A percentile compares a stretch with the other conserved stretches of the same genome.
Evolutionary conservation across 2,888 invertebrate genomes (phyloP).

Genomic region (Netelia fuscicornis): DNA sequence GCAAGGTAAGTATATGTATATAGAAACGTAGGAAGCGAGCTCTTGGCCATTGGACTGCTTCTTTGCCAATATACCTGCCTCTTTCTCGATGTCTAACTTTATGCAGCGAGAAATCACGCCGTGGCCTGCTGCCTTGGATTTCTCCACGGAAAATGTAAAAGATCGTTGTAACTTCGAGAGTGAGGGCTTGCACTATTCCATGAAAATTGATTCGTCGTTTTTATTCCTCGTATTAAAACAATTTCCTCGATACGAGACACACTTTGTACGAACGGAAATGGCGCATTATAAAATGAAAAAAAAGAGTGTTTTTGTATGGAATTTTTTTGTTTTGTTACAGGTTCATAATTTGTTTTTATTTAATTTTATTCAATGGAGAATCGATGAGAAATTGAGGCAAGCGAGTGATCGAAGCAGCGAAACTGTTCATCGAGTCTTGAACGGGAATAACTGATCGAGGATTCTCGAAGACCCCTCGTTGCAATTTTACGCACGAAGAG

Average conservation of each 20-base stretch:
- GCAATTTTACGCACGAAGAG: constrained; percentile 78
- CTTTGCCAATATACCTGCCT: constrained; percentile 41
- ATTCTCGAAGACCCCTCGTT: constrained; percentile 50
- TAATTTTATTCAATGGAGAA: background rate
- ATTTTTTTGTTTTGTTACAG: background rate
- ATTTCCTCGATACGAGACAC: too few species aligned
- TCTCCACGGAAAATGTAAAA: constrained; percentile 76
- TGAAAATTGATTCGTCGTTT: constrained; percentile 27
- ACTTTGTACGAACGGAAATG: too few species aligned
- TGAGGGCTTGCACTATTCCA: constrained; percentile 48
- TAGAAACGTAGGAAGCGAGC: constrained; percentile 64
- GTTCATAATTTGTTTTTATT: background rate
- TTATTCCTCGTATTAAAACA: background rate
- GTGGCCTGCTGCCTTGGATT: constrained; percentile 76
- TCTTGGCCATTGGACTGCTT: constrained; percentile 58
- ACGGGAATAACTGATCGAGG: constrained; percentile 9
- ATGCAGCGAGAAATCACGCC: constrained; percentile 74
- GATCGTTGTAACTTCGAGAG: constrained; percentile 22
- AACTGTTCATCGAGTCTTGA: constrained; percentile 16
- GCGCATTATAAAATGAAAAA: too few species aligned
- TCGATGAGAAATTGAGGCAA: background rate
- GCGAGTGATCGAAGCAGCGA: background rate
- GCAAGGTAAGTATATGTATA: constrained; percentile 24
- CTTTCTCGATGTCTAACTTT: constrained; percentile 36
- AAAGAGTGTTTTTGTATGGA: background rate